Evolutionary conservation across 1,140 invertebrate genomes (phyloP).

Genomic region (Doryteuthis pealeii): DNA sequence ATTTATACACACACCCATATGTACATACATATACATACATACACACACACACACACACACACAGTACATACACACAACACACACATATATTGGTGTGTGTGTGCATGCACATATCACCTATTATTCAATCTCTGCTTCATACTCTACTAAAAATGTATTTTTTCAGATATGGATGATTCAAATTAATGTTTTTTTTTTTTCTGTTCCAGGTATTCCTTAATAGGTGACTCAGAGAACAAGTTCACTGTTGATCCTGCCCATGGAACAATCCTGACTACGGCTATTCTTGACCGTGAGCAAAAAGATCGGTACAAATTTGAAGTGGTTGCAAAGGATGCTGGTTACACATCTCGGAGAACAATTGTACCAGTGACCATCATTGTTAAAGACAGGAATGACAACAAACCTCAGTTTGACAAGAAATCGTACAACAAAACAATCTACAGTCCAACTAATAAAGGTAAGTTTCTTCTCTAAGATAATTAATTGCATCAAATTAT

Average conservation of each 20-base stretch:
- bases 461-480: constrained; percentile 25
- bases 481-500: not conserved
- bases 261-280: constrained; percentile 77
- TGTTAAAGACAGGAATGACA: constrained; percentile 86
- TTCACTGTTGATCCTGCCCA: constrained; percentile 85
- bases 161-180: no score
- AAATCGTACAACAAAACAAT: constrained; percentile 39
- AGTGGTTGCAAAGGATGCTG: constrained; percentile 70
- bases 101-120: no score
- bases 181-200: no score
- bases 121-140: no score
- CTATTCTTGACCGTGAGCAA: constrained; percentile 77
- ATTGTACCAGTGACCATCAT: constrained; percentile 40
- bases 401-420: constrained; percentile 77
- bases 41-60: no score
- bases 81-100: no score
- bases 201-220: not conserved
- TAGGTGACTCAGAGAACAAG: constrained; percentile 62
- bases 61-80: no score
- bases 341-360: constrained; percentile 38
- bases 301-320: constrained; percentile 69
- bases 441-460: constrained; percentile 37
- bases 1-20: no score
- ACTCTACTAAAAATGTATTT: no score
- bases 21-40: no score